Evolutionary conservation across 2,797 vertebrate genomes (phyloP), one percentile per base, ranked within the genome.

Genomic region (Sebastes kiyomatsui): DNA sequence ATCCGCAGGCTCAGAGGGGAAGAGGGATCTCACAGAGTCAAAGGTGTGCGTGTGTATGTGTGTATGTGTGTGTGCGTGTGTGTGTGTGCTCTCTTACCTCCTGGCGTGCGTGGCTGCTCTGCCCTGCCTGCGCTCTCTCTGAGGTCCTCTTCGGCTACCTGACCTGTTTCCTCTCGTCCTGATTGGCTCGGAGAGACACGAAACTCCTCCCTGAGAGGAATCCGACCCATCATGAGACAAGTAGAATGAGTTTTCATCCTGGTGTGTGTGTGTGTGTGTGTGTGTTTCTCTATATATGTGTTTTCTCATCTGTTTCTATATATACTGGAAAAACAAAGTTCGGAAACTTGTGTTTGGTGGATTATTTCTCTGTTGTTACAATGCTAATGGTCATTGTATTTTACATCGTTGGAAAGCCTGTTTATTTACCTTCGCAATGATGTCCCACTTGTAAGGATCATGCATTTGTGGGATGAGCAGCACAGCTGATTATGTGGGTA

Each of bases 101-200:
- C 90, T 91, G 87, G n/a, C 35, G 79, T 90, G 86, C 80, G 77
- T 84, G 78, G 87, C 84, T 90, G 75, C 89, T 91, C 77, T 92
- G 85, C 80, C 93, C 89, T 87, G 93, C 89, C 92, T 92, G 86
- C 64, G 78, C 86, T 91, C 89, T 88, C 90, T 93, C 87, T 88
- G 61, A 94, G 93, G 92, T 96, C 90, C 91, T 94, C 90, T 86
- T 83, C 81, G 22, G 79, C 87, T 93, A 94, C 94, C 94, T 95
- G 94, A 94, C 94, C 94, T 91, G 93, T 69, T 94, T 95, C 92
- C 80, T 13, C 84, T 85, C 20, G 62, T 32, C 78, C 88, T 61
- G 88, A 94, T 94, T 94, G 93, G 93, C 86, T 90, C 20, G 1
- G 35, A 66, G 78, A 77, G 68, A 66, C 77, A 62, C 20, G 1